These are phyloP conservation scores for Hybos culiciformis DNA, from an alignment of 2,888 invertebrate species.

Conservation along the genomic window DNA sequence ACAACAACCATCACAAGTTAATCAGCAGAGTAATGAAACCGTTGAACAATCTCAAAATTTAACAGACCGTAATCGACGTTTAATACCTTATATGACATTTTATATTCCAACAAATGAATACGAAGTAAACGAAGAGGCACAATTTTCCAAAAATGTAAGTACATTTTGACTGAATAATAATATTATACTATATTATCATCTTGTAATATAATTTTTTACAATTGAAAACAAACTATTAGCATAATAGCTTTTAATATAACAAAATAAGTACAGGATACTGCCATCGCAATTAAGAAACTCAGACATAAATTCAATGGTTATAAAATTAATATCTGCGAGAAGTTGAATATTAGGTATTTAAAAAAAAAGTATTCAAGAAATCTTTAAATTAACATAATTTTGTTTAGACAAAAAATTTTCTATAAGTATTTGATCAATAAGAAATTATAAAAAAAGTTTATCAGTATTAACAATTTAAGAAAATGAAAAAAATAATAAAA, in stretches of 20 bases:
- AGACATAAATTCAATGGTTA: too few relatives aligned
- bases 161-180: neutral
- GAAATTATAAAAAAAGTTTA: too few relatives aligned
- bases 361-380: too few relatives aligned
- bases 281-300: too few relatives aligned
- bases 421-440: too few relatives aligned
- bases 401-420: too few relatives aligned
- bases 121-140: neutral
- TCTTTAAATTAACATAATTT: too few relatives aligned
- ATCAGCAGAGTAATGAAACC: conserved; percentile 9
- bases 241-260: neutral
- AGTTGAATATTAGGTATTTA: too few relatives aligned
- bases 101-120: conserved; percentile 41
- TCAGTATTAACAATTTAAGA: too few relatives aligned
- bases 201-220: neutral
- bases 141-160: neutral
- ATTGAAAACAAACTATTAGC: neutral
- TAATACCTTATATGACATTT: conserved; percentile 73
- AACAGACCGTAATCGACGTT: conserved; percentile 52
- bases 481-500: too few relatives aligned
- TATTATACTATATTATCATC: neutral
- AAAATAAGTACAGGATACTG: too few relatives aligned
- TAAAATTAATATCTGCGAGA: too few relatives aligned
- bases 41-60: conserved; percentile 15
- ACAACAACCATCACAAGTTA: conserved; percentile 10